Evolutionary conservation across 2,888 invertebrate genomes (phyloP), one percentile per base, ranked within the genome.

Genomic region (Clitarchus hookeri): DNA sequence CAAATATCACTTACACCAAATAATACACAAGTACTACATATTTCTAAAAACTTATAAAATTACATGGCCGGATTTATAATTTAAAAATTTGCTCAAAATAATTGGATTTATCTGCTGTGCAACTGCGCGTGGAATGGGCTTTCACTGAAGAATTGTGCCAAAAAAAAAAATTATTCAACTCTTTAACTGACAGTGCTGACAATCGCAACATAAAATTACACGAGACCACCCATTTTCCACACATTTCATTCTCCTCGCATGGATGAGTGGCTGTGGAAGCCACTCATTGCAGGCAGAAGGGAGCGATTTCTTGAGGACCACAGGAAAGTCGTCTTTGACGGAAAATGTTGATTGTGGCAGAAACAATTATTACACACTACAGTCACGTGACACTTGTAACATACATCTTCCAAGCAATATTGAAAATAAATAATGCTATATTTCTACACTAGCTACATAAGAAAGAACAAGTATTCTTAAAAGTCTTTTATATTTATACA

Each of bases 341-440:
- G 16, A 65, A 65, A 65, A 65, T 19, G 53, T 53, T 53, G 65
- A n/a, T 65, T 65, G 65, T 65, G 65, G n/a, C n/a, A 23, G n/a
- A 65, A 65, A 65, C 65, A n/a, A 65, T n/a, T n/a, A 65, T 65
- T 65, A 65, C 65, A 65, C 65, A 65, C 65, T 65, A 65, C 65
- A 65, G 65, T 65, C 65, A 65, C n/a, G 65, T 65, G 65, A 65
- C 65, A n/a, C 65, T 65, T 65, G 65, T 65, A n/a, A 65, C 65
- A 65, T 65, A 65, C 65, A 65, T 85, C 25, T 78, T 86, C 36
- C 27, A 54, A 83, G 53, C 54, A 83, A 84, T 27, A 65, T 36
- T 27, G n/a, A 84, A 86, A 86, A 86, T 86, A 86, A 86, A 86
- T 84, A 86, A 86, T 27, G 78, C 79, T 84, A 84, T 84, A 84